These are phyloP conservation scores for Phrynocephalus versicolor DNA, from an alignment of 2,113 vertebrate genomes.

Conservation along the genomic window DNA sequence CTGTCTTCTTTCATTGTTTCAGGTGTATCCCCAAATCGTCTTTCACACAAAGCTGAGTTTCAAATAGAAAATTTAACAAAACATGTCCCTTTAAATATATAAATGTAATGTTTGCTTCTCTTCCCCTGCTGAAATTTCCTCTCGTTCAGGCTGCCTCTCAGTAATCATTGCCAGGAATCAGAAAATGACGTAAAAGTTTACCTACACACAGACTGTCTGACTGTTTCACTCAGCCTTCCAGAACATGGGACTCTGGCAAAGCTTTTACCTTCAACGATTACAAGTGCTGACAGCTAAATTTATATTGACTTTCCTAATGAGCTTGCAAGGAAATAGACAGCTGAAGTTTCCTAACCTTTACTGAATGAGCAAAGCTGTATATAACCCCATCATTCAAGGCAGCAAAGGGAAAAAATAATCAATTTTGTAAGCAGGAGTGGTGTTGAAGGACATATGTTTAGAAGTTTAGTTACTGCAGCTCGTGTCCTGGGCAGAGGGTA, in stretches of 20 bases:
- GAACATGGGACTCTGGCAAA: not conserved
- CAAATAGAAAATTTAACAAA: not conserved
- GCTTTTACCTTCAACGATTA: slow-evolving; percentile 23
- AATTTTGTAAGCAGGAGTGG: not conserved
- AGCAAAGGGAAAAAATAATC: not conserved
- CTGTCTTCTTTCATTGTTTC: not conserved
- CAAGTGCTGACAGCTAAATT: slow-evolving; percentile 30
- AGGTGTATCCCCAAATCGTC: not conserved
- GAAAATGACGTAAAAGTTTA: not conserved
- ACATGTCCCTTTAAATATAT: not conserved
- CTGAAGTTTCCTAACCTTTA: not conserved
- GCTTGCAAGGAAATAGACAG: slow-evolving; percentile 10
- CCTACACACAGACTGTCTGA: not conserved
- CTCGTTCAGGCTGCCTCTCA: not conserved
- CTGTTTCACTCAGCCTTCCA: not conserved
- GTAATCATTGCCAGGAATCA: not conserved
- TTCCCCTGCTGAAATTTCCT: slow-evolving; percentile 11
- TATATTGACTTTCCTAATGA: slow-evolving; percentile 26
- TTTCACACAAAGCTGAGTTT: not conserved
- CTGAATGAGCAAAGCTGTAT: not conserved
- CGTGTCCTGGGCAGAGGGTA: no score
- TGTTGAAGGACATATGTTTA: not conserved
- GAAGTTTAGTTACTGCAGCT: no score
- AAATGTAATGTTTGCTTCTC: not conserved
- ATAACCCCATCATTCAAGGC: not conserved